phyloP scores from a whole-genome alignment of 2,113 vertebrate species.

The Pseudonaja textilis region DNA sequence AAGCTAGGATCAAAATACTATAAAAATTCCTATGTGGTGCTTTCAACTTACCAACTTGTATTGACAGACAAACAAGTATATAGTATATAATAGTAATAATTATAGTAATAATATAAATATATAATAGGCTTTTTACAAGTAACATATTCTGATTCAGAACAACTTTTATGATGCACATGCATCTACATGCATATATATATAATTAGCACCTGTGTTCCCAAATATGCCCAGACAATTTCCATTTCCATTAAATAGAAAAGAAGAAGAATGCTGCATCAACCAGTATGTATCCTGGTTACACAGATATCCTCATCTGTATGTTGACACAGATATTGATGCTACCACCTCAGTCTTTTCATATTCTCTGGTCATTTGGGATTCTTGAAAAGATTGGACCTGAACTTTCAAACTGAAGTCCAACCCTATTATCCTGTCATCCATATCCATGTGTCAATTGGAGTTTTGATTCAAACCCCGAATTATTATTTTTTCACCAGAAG shows the following conservation, averaged over 20 bases:
- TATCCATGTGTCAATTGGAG: background rate
- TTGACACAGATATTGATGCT: background rate
- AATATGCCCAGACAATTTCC: background rate
- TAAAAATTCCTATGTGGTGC: background rate
- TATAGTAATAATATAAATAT: too few relatives aligned
- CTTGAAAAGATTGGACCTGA: background rate
- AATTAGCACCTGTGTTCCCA: background rate
- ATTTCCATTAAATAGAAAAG: background rate
- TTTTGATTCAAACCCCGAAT: background rate
- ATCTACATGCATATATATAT: background rate
- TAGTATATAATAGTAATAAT: too few relatives aligned
- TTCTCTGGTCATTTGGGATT: background rate
- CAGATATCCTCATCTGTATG: background rate
- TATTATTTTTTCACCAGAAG: background rate
- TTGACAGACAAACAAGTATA: background rate
- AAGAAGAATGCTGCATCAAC: background rate
- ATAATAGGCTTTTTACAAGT: background rate
- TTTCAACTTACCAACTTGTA: background rate
- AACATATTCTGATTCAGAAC: background rate
- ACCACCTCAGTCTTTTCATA: background rate
- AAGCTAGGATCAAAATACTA: conserved; percentile 23
- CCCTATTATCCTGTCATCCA: background rate
- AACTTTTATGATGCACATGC: background rate
- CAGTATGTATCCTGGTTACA: background rate
- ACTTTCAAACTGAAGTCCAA: background rate